A percentile compares a stretch with the other conserved stretches of the same genome.
Conservation (phyloP, 2,888 invertebrate genomes). For the Herminia tarsipennalis region DNA sequence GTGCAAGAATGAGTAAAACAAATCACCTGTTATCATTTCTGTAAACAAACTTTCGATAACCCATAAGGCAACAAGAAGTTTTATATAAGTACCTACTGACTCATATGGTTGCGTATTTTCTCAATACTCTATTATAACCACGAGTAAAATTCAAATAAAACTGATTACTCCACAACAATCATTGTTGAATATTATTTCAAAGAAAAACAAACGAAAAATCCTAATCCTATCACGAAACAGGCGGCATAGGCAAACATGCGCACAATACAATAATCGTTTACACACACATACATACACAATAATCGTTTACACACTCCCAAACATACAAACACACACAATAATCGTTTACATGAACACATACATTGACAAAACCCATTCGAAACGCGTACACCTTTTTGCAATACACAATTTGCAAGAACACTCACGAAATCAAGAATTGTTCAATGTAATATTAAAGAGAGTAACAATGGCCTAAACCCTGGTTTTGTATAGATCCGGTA, state of each 20-base stretch:
- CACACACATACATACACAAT: not conserved
- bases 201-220: conserved; percentile 3
- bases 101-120: no score
- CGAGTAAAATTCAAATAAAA: not conserved
- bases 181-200: not conserved
- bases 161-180: not conserved
- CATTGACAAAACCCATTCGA: conserved; percentile 1
- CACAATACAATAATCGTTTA: conserved; percentile 1
- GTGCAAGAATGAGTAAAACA: no score
- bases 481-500: conserved; percentile 39
- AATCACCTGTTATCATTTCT: no score
- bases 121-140: no score
- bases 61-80: no score
- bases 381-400: conserved; percentile 13
- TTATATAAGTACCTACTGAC: no score
- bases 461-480: conserved; percentile 37
- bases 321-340: not conserved
- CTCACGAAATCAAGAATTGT: conserved; percentile 32
- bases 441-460: conserved; percentile 44
- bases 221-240: conserved; percentile 4
- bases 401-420: conserved; percentile 33
- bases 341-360: conserved; percentile 1
- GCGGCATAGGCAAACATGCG: not conserved
- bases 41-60: no score
- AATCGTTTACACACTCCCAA: not conserved